Evolutionary conservation across 2,113 vertebrate genomes (phyloP), one percentile per base, ranked within the genome.

Genomic region (Gnathonemus echidnorhynchus): DNA sequence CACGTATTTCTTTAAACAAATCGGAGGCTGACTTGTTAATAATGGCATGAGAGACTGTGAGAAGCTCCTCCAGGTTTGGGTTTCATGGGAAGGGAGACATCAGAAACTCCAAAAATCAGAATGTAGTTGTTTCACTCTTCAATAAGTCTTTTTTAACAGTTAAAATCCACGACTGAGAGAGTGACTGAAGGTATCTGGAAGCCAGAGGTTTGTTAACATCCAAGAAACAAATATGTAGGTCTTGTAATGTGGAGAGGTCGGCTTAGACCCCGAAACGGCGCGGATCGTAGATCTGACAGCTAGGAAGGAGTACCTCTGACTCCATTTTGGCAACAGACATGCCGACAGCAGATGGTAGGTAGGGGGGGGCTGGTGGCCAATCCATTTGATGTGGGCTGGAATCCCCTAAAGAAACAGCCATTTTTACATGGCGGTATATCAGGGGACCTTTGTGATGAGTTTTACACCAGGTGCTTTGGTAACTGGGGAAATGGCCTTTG

Each of bases 1-100:
- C n/a, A 89, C 74, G 56, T 92, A 19, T 92, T 17, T 53, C 35
- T 45, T 89, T 90, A 92, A 92, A 92, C 91, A 62, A 62, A 90
- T 56, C 89, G 90, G 88, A 91, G 86, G 89, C 3, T 56, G 45
- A 77, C 91, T 91, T 83, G 94, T 94, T 93, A 89, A 88, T 94
- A 91, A 94, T 92, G 93, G 90, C 93, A 94, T 94, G 93, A 93
- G 89, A 90, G 88, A 91, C 90, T 93, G 93, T 91, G 90, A 91
- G 89, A 92, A 93, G 88, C 92, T 92, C 90, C 89, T 92, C 90
- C 86, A 31, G 42, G 91, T 74, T 90, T 86, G 53, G 87, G 90
- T 89, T 89, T 91, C 91, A 93, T 92, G 91, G 91, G 88, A 90
- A 88, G 90, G 89, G 91, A 48, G 89, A 86, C 89, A 90, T 88